A percentile compares a stretch with the other conserved stretches of the same genome.
Evolutionary conservation across 2,888 invertebrate species (phyloP).

Genomic region (Myopa testacea): DNA sequence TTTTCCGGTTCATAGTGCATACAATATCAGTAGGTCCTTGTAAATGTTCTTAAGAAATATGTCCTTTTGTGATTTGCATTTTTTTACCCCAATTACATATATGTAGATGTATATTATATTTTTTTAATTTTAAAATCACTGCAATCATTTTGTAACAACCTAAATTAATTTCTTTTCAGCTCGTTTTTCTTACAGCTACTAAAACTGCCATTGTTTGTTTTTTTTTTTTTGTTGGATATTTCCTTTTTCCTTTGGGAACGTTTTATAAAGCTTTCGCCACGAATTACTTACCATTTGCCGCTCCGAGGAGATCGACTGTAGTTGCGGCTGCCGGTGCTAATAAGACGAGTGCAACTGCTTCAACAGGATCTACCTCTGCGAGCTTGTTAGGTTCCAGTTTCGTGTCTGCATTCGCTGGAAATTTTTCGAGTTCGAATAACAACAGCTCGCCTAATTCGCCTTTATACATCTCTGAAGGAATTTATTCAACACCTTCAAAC

Average conservation of each 20-base stretch:
- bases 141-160: too few species aligned
- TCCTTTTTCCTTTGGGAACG: background rate
- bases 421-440: conserved; percentile 45
- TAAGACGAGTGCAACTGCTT: conserved; percentile 46
- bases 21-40: too few species aligned
- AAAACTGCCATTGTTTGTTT: too few species aligned
- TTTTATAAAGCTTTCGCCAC: conserved; percentile 58
- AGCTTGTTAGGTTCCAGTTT: conserved; percentile 50
- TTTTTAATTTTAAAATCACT: too few species aligned
- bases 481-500: background rate
- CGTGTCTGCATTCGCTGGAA: conserved; percentile 47
- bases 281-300: conserved; percentile 60
- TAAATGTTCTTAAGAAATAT: too few species aligned
- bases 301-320: conserved; percentile 63
- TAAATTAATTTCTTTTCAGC: too few species aligned
- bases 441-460: conserved; percentile 30
- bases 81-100: too few species aligned
- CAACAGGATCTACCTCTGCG: conserved; percentile 50
- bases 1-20: too few species aligned
- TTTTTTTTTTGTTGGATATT: conserved; percentile 6
- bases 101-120: too few species aligned
- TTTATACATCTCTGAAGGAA: conserved; percentile 30
- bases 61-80: too few species aligned
- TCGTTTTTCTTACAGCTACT: too few species aligned
- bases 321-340: conserved; percentile 57